A percentile compares a stretch with the other conserved stretches of the same genome.
Conservation (phyloP, 2,797 vertebrate genomes). For the Platalea minor region DNA sequence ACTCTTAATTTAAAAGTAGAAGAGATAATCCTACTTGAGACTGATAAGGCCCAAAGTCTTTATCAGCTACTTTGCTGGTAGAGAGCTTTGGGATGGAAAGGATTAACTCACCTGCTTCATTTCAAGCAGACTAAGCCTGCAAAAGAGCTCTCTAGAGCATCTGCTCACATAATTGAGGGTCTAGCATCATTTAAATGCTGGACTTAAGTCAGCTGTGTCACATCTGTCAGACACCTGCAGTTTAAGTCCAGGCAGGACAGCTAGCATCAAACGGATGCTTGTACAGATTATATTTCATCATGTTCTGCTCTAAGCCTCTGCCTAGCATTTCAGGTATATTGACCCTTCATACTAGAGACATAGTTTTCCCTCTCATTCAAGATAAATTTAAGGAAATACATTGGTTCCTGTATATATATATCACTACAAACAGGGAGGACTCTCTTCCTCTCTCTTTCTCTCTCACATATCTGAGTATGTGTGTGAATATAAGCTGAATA, state of each 20-base stretch:
- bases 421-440: background rate
- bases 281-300: background rate
- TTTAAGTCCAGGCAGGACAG: background rate
- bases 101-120: constrained; percentile 1
- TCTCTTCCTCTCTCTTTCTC: background rate
- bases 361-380: background rate
- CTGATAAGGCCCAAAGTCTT: background rate
- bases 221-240: background rate
- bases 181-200: background rate
- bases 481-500: background rate
- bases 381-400: background rate
- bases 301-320: background rate
- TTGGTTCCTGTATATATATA: background rate
- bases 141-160: background rate
- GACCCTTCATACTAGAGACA: background rate
- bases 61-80: background rate
- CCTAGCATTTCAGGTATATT: background rate
- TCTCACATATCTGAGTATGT: background rate
- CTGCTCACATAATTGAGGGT: background rate
- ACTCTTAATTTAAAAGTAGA: constrained; percentile 7
- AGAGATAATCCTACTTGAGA: background rate
- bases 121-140: background rate
- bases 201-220: background rate
- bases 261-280: background rate
- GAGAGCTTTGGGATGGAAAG: background rate